Base-by-base conservation (phyloP, 2,113 vertebrate genomes). In the Accipiter cooperii region DNA sequence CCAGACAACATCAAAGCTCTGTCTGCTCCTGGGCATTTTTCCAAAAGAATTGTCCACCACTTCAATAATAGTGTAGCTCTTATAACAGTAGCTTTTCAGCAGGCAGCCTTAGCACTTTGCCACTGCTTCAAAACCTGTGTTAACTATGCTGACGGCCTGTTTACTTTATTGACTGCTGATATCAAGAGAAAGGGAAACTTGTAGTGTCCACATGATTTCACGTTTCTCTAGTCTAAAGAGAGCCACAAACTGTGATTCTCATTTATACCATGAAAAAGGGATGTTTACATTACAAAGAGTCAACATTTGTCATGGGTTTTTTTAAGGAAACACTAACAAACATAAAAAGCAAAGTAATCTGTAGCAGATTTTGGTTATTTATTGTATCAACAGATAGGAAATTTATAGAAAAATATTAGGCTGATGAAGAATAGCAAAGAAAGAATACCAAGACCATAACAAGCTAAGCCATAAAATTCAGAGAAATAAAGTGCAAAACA, bases 11-110 rank as follows among this genome's bases (percentile, higher is more conserved):
- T 70, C 73, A 91, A 89, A 94, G 79, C 77, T 79, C 73, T 82
- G 63, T 34, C 68, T 94, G 96, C 75, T 95, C 80, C 68, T 69
- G 87, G 87, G 91, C 87, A 73, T 87, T 93, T 46, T 60, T 82
- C 91, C 88, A 81, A 74, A 76, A 71, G 70, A 73, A 76, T 22
- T 94, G 89, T 87, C 94, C 93, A 94, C 42, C 75, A 51, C 58
- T 86, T 87, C 89, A 93, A 8, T 65, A 87, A 44, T 0, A 93
- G 49, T 0, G 17, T 2, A 87, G 77, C 33, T 87, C 90, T 84
- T 38, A 1, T 42, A 71, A 68, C 5, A 1, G 69, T 7, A 90
- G 83, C 52, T 91, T 84, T 94, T 19, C 82, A 64, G 81, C 66
- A 80, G 66, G 55, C 78, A 91, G 49, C 63, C 61, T n/a, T 46